phyloP scores from a whole-genome alignment of 2,797 vertebrate species.

The Gymnothorax javanicus region DNA sequence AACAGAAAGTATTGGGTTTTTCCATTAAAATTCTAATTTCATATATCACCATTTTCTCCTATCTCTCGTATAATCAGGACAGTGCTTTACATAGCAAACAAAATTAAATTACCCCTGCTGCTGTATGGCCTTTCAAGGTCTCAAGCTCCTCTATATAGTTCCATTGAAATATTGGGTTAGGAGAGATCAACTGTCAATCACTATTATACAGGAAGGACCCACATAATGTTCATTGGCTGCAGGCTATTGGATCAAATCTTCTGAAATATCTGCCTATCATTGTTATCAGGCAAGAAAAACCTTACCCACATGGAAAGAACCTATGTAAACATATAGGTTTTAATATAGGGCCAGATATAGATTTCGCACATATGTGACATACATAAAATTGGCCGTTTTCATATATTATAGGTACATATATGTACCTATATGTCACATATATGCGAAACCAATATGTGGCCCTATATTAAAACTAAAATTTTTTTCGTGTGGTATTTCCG shows the following conservation, averaged over 20 bases:
- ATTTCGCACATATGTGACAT: too few relatives aligned
- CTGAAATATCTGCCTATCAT: too few relatives aligned
- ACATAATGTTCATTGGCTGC: too few relatives aligned
- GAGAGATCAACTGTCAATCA: background rate
- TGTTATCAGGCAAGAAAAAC: background rate
- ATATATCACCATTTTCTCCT: background rate
- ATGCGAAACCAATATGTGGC: too few relatives aligned
- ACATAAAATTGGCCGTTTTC: too few relatives aligned
- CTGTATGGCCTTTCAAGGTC: background rate
- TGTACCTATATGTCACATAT: too few relatives aligned
- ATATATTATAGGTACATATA: too few relatives aligned
- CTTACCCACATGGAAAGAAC: too few relatives aligned
- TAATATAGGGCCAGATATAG: too few relatives aligned
- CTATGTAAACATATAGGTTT: too few relatives aligned
- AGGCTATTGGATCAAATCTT: background rate
- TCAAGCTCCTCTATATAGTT: background rate
- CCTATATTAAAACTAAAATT: too few relatives aligned
- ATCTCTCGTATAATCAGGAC: background rate
- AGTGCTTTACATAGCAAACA: background rate
- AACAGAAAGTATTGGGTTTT: background rate
- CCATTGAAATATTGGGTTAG: background rate
- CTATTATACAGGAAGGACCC: background rate
- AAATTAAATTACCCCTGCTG: background rate
- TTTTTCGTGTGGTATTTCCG: too few relatives aligned
- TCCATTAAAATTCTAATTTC: constrained; percentile 31